These are phyloP conservation scores for Osedax frankpressi DNA, from an alignment of 2,888 invertebrate genomes.

Conservation along the genomic window DNA sequence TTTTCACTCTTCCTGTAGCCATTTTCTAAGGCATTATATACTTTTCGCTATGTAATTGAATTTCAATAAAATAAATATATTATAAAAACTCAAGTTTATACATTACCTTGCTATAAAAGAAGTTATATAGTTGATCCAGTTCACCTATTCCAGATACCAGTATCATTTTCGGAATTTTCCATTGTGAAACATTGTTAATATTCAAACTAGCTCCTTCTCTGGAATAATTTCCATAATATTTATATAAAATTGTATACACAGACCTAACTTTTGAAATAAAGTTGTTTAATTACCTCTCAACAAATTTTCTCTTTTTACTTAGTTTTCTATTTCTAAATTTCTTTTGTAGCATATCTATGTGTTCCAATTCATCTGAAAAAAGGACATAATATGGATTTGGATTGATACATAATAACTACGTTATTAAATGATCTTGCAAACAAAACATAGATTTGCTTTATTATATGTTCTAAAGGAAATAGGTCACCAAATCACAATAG, in stretches of 20 bases:
- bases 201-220: neutral
- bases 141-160: neutral
- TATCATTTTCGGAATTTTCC: neutral
- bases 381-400: no score
- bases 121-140: neutral
- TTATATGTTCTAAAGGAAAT: no score
- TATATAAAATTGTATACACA: neutral
- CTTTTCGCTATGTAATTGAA: neutral
- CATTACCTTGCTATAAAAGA: neutral
- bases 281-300: neutral
- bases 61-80: neutral
- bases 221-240: neutral
- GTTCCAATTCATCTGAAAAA: no score
- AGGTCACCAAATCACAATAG: no score
- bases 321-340: neutral
- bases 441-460: no score
- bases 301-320: neutral
- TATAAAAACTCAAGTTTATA: neutral
- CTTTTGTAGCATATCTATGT: no score
- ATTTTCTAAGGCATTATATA: neutral
- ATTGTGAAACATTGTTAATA: neutral
- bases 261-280: neutral
- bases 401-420: no score
- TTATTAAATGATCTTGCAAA: no score
- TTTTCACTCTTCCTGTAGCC: neutral